phyloP scores from a whole-genome alignment of 2,797 vertebrate species.

The Emys orbicularis region DNA sequence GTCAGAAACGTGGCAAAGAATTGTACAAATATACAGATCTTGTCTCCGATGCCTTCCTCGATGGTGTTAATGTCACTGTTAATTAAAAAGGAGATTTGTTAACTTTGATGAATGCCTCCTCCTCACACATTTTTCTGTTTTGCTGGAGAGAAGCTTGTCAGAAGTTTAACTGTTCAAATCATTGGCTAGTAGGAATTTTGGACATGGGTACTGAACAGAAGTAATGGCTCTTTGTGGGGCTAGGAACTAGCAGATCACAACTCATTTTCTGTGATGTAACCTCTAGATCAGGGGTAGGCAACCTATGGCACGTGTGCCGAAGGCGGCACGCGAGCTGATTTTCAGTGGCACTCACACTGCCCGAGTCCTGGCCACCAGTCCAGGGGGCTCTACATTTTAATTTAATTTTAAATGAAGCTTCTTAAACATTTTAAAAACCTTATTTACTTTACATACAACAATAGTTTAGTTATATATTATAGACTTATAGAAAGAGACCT shows the following conservation, averaged over 20 bases:
- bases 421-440: no score
- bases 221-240: neutral
- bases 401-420: no score
- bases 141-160: conserved; percentile 11
- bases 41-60: conserved; percentile 86
- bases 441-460: no score
- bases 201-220: conserved; percentile 13
- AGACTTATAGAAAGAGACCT: no score
- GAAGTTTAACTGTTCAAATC: conserved; percentile 20
- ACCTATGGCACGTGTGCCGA: no score
- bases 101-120: neutral
- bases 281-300: neutral
- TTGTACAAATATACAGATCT: conserved; percentile 84
- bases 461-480: no score
- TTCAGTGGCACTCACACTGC: no score
- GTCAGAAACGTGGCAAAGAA: conserved; percentile 82
- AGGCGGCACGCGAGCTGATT: no score
- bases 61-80: conserved; percentile 89
- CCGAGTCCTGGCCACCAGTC: no score
- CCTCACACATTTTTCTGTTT: neutral
- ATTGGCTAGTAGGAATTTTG: conserved; percentile 6
- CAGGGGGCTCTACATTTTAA: no score
- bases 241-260: conserved; percentile 3
- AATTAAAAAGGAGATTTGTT: conserved; percentile 8
- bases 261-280: neutral